phyloP scores from a whole-genome alignment of 2,797 vertebrate species.

The Ctenopoma multispine region DNA sequence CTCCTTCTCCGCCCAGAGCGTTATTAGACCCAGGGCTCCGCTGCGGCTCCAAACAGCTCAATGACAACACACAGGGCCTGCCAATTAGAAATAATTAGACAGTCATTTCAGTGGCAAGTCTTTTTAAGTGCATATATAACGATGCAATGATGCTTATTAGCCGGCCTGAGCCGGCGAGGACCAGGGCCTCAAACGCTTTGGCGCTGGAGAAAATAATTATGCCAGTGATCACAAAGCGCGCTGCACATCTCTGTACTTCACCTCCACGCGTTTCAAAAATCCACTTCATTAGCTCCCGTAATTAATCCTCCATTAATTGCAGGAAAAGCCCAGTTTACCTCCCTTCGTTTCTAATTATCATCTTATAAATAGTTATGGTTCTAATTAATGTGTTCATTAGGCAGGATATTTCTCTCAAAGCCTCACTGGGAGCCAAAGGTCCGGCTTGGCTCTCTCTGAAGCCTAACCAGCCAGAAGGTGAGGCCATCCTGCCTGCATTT shows the following conservation, averaged over 20 bases:
- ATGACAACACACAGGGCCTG: constrained; percentile 96
- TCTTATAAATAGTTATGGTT: constrained; percentile 99
- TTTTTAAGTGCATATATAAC: constrained; percentile 99
- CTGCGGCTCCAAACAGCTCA: constrained; percentile 95
- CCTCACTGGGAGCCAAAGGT: constrained; percentile 99
- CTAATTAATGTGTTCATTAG: constrained; percentile 99
- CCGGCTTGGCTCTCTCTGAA: constrained; percentile 93
- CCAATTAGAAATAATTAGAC: constrained; percentile 99
- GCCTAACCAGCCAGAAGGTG: constrained; percentile 99
- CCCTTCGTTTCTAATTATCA: constrained; percentile 99
- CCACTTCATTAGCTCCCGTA: constrained; percentile 99
- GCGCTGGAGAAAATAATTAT: constrained; percentile 93
- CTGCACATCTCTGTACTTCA: constrained; percentile 99
- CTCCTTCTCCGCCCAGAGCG: constrained; percentile 87
- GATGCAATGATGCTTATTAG: constrained; percentile 99
- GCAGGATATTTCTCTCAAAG: constrained; percentile 99
- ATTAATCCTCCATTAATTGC: constrained; percentile 99
- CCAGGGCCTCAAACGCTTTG: constrained; percentile 93
- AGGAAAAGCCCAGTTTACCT: constrained; percentile 99
- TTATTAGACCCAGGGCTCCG: constrained; percentile 92
- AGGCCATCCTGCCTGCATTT: constrained; percentile 97
- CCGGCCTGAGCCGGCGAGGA: constrained; percentile 88
- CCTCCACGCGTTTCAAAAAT: constrained; percentile 99
- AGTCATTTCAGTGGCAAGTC: constrained; percentile 98
- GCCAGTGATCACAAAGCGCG: constrained; percentile 96